Conservation (phyloP, 2,113 vertebrate genomes). For the Sula dactylatra region DNA sequence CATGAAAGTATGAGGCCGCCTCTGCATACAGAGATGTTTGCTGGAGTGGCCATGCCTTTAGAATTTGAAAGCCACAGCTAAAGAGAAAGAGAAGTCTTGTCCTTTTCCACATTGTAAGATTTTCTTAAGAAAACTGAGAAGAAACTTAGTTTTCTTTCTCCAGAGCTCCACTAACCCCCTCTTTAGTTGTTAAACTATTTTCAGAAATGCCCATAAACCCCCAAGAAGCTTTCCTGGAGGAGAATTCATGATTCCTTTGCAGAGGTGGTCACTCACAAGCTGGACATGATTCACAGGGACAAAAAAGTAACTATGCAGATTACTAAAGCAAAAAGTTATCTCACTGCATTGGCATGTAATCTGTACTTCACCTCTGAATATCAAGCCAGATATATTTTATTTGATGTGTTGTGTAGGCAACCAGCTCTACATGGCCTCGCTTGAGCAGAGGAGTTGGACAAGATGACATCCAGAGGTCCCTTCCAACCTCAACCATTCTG, state of each 20-base stretch:
- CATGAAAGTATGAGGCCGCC: not conserved
- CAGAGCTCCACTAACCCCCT: not conserved
- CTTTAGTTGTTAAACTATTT: not conserved
- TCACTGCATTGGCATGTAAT: not conserved
- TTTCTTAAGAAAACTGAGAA: not conserved
- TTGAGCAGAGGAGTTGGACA: not conserved
- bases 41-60: not conserved
- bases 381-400: not conserved
- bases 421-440: not conserved
- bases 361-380: not conserved
- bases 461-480: not conserved
- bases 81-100: not conserved
- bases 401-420: not conserved
- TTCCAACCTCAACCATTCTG: not conserved
- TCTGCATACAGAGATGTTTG: not conserved
- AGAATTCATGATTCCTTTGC: not conserved
- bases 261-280: not conserved
- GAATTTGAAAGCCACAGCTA: not conserved
- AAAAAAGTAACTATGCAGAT: not conserved
- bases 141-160: not conserved
- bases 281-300: not conserved
- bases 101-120: not conserved
- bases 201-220: not conserved
- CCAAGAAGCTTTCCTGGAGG: not conserved
- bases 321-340: not conserved